These are phyloP conservation scores for Troides aeacus DNA, from an alignment of 2,888 invertebrate species.

Conservation along the genomic window DNA sequence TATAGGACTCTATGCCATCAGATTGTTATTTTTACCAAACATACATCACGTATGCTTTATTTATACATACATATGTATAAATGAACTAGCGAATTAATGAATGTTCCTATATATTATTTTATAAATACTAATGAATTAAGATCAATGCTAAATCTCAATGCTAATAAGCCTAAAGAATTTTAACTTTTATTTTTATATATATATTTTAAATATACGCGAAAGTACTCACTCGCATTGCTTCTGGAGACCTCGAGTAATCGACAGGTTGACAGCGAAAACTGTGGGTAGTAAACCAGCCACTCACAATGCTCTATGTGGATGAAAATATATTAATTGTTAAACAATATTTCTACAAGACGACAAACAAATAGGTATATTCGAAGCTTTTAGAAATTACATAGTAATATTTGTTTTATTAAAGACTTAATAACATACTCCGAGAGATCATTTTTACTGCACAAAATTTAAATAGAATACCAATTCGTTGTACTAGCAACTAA, in stretches of 20 bases:
- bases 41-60: too few relatives aligned
- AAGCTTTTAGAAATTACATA: too few relatives aligned
- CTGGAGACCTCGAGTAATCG: constrained; percentile 87
- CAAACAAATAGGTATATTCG: neutral
- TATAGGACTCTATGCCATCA: too few relatives aligned
- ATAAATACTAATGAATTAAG: neutral
- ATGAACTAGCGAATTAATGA: neutral
- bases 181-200: neutral
- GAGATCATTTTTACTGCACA: too few relatives aligned
- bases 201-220: constrained; percentile 1
- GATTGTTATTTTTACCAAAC: too few relatives aligned
- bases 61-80: neutral
- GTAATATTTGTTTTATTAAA: too few relatives aligned
- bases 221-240: constrained; percentile 83
- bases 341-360: neutral
- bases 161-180: neutral
- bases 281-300: constrained; percentile 90
- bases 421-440: too few relatives aligned
- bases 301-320: constrained; percentile 76
- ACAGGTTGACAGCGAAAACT: constrained; percentile 93
- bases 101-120: neutral
- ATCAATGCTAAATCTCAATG: neutral
- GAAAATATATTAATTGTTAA: neutral
- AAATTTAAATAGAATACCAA: too few relatives aligned
- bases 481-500: too few relatives aligned